Conservation (phyloP, 2,113 vertebrate genomes). For the Carettochelys insculpta region DNA sequence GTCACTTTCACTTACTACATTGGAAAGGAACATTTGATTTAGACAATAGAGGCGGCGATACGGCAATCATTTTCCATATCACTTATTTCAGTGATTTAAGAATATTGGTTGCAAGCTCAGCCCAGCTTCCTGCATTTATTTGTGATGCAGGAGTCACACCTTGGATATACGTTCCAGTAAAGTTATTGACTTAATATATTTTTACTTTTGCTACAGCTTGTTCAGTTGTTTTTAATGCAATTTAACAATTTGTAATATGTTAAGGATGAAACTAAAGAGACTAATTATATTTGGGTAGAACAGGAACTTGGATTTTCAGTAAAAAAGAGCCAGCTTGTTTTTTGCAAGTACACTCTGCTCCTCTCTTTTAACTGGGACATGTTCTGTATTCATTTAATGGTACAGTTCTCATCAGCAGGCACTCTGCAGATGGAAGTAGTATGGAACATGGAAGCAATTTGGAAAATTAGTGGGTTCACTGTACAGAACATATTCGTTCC, state of each 20-base stretch:
- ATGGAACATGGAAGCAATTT: background rate
- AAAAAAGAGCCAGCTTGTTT: constrained; percentile 1
- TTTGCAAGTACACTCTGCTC: background rate
- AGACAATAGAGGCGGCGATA: background rate
- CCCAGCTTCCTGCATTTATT: background rate
- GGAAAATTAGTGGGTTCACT: constrained; percentile 5
- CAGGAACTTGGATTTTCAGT: background rate
- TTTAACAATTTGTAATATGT: background rate
- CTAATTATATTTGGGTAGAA: background rate
- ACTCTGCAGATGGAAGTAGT: background rate
- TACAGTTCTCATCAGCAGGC: background rate
- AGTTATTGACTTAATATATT: background rate
- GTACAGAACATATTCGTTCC: background rate
- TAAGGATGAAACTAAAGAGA: background rate
- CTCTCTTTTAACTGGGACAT: background rate
- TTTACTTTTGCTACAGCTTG: background rate
- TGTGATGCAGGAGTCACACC: too few relatives aligned
- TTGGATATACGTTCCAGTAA: too few relatives aligned
- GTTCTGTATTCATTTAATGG: background rate
- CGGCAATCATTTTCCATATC: background rate
- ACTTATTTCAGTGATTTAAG: background rate
- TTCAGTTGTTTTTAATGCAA: background rate
- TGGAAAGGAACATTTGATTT: background rate
- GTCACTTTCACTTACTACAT: background rate
- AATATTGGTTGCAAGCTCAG: background rate